Percentiles rank a stretch among this genome's conserved stretches.
Conservation (phyloP, 2,797 vertebrate species). For the Brotula barbata region DNA sequence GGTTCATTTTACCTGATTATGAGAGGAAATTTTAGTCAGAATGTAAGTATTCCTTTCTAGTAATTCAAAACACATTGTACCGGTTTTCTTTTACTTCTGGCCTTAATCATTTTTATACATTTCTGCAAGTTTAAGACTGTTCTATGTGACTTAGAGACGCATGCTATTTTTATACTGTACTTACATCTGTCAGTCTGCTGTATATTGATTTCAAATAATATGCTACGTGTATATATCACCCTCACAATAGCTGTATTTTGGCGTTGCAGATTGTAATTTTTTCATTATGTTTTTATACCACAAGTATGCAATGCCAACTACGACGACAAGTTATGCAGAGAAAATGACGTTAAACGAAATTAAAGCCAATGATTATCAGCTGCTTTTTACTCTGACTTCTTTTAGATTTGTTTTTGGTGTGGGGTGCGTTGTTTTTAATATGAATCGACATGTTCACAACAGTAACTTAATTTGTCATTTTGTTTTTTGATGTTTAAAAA, state of each 20-base stretch:
- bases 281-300: constrained; percentile 71
- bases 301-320: constrained; percentile 58
- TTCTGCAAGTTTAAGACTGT: constrained; percentile 46
- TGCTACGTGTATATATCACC: constrained; percentile 47
- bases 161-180: constrained; percentile 74
- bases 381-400: constrained; percentile 32
- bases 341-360: constrained; percentile 46
- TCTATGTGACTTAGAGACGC: constrained; percentile 60
- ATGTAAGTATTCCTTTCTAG: constrained; percentile 18
- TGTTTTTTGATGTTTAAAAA: constrained; percentile 26
- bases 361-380: constrained; percentile 40
- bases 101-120: constrained; percentile 35
- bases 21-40: constrained; percentile 38
- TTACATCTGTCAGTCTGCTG: constrained; percentile 38
- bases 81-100: constrained; percentile 17
- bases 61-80: constrained; percentile 21
- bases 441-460: constrained; percentile 17
- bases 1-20: constrained; percentile 31
- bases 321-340: constrained; percentile 42
- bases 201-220: constrained; percentile 49
- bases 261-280: constrained; percentile 48
- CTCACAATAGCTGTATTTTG: constrained; percentile 33
- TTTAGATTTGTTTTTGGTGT: constrained; percentile 49
- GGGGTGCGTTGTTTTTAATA: constrained; percentile 33
- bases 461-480: constrained; percentile 23